phyloP scores from a whole-genome alignment of 2,888 invertebrate genomes.

The Tachina grossa region DNA sequence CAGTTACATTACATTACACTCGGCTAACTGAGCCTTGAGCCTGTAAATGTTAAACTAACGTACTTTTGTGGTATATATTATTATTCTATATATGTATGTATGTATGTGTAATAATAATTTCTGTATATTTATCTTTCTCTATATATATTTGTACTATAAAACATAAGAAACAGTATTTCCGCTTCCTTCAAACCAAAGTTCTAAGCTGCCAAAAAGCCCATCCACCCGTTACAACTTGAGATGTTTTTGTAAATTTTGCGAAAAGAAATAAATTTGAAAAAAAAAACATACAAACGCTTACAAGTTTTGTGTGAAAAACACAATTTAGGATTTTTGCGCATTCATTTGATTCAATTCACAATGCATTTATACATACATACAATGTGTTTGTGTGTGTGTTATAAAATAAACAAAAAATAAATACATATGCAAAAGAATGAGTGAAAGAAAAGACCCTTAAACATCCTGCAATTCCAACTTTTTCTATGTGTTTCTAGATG shows the following conservation, averaged over 20 bases:
- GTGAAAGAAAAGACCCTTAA: conserved; percentile 56
- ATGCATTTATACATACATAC: neutral
- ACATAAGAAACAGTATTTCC: conserved; percentile 58
- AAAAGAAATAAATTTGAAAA: conserved; percentile 10
- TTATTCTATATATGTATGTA: conserved; percentile 34
- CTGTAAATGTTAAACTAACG: conserved; percentile 51
- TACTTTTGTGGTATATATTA: conserved; percentile 26
- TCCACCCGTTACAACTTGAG: conserved; percentile 67
- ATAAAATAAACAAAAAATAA: neutral
- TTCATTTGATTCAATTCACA: conserved; percentile 20
- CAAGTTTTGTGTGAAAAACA: conserved; percentile 51
- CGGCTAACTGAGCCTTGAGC: neutral
- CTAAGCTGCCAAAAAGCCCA: conserved; percentile 69
- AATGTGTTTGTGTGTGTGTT: conserved; percentile 8
- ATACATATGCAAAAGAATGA: neutral
- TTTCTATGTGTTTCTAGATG: conserved; percentile 83
- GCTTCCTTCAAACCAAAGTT: conserved; percentile 73
- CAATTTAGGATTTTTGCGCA: conserved; percentile 36
- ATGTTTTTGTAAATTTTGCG: conserved; percentile 53
- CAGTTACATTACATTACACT: too few species aligned
- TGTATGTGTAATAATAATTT: conserved; percentile 49
- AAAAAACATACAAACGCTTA: conserved; percentile 31
- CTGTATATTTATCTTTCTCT: conserved; percentile 38
- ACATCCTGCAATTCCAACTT: conserved; percentile 69
- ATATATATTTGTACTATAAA: conserved; percentile 45